Evolutionary conservation across 2,888 invertebrate species (phyloP), one percentile per base, ranked within the genome.

Genomic region (Mechanitis messenoides): DNA sequence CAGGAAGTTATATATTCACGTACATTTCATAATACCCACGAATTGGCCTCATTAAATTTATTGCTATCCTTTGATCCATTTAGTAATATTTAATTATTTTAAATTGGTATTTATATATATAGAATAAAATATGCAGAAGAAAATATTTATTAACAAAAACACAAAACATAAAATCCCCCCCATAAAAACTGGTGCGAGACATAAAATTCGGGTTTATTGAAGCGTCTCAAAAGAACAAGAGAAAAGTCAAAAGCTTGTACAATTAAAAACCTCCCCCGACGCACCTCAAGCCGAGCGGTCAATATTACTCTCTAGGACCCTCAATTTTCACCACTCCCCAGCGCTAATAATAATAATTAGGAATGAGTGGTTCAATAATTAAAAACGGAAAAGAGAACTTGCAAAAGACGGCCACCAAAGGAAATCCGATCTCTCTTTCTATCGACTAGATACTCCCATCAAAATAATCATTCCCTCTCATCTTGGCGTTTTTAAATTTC

Each of bases 301-400:
- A 90, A 89, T 89, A 87, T 87, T 81, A 77, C 85, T 80, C 75
- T 76, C 73, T 81, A 74, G 84, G 87, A 83, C 89, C 89, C 89
- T 88, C 88, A 89, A 89, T 89, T 87, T 89, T 87, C 89, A 86
- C 87, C 89, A 86, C 87, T 87, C 89, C 87, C 87, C 80, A 77
- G 77, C 84, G 85, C 90, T 91, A 90, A 90, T 91, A 91, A 91
- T 89, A 90, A 91, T 91, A 91, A 91, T 91, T 91, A 91, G 91
- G 84, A 90, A 91, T 91, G 91, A 91, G 91, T 91, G 91, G 90
- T 90, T 90, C 91, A 87, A 90, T 91, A 91, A 91, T 91, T 91
- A 91, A 91, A 91, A 91, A 91, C 91, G 91, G 90, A 90, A 84
- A 89, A 87, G 87, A 85, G 85, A 87, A 85, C 84, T 81, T 78